Percentiles rank a stretch among this genome's conserved stretches.
These are phyloP conservation scores for Brachionus rotundiformis DNA, from an alignment of 1,140 invertebrate species.

Conservation along the genomic window DNA sequence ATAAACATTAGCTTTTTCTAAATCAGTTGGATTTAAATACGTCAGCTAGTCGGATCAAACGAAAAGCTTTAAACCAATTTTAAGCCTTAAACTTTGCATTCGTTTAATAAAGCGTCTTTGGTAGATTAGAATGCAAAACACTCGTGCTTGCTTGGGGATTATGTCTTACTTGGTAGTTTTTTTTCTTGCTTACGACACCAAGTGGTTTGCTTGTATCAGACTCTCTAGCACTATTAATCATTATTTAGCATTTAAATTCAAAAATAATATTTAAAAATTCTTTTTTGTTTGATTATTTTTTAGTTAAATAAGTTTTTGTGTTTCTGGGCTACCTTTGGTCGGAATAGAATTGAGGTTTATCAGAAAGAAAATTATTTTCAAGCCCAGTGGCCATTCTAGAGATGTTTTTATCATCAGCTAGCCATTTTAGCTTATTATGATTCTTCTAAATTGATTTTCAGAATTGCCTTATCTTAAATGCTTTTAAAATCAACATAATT, in stretches of 20 bases:
- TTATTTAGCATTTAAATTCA: too few relatives aligned
- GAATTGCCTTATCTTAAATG: too few relatives aligned
- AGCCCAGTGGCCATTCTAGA: not conserved
- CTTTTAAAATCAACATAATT: not conserved
- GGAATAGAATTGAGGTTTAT: too few relatives aligned
- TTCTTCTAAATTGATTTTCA: not conserved
- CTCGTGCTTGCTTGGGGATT: conserved; percentile 6
- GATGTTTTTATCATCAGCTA: not conserved
- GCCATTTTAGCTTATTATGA: not conserved
- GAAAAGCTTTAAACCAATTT: conserved; percentile 26
- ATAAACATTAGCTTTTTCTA: not conserved
- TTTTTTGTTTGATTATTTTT: too few relatives aligned
- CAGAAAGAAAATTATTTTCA: too few relatives aligned
- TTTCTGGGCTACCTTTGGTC: too few relatives aligned
- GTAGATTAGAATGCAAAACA: not conserved
- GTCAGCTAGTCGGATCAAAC: not conserved
- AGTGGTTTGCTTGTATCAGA: not conserved
- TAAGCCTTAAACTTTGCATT: not conserved
- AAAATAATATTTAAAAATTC: too few relatives aligned
- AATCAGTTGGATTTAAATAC: conserved; percentile 35
- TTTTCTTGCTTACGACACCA: not conserved
- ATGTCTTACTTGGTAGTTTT: not conserved
- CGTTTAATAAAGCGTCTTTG: conserved; percentile 12
- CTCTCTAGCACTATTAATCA: too few relatives aligned
- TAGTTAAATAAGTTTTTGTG: too few relatives aligned